Percentiles rank a stretch among this genome's conserved stretches.
Conservation (phyloP, 2,113 vertebrate genomes). For the Jacana jacana region DNA sequence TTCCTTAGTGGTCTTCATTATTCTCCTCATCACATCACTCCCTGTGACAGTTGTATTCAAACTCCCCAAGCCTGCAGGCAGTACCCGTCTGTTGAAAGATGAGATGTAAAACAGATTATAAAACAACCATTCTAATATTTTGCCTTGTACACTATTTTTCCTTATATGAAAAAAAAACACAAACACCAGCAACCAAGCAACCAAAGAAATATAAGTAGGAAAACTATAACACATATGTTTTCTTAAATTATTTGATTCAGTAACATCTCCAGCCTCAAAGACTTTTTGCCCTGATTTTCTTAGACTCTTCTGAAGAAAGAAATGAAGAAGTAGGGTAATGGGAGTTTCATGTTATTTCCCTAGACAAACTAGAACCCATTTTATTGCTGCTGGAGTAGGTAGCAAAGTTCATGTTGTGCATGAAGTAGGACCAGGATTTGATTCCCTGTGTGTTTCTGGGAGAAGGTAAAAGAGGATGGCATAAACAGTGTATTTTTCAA, state of each 20-base stretch:
- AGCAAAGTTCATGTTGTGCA: not conserved
- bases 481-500: not conserved
- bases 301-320: not conserved
- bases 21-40: not conserved
- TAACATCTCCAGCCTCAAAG: not conserved
- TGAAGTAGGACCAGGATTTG: not conserved
- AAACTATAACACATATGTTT: not conserved
- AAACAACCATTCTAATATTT: not conserved
- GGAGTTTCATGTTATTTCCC: not conserved
- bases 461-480: not conserved
- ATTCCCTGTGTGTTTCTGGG: not conserved
- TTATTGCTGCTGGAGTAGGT: not conserved
- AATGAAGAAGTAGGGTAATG: not conserved
- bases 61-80: not conserved
- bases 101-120: not conserved
- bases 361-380: accelerated
- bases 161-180: not conserved
- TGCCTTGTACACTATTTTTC: not conserved
- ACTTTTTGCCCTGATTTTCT: not conserved
- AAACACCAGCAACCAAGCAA: not conserved
- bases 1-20: not conserved
- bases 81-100: not conserved
- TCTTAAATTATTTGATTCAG: not conserved
- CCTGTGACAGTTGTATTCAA: not conserved
- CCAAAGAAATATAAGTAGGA: not conserved